Base-by-base conservation (phyloP, 2,797 vertebrate genomes). In the Lacerta viridis region DNA sequence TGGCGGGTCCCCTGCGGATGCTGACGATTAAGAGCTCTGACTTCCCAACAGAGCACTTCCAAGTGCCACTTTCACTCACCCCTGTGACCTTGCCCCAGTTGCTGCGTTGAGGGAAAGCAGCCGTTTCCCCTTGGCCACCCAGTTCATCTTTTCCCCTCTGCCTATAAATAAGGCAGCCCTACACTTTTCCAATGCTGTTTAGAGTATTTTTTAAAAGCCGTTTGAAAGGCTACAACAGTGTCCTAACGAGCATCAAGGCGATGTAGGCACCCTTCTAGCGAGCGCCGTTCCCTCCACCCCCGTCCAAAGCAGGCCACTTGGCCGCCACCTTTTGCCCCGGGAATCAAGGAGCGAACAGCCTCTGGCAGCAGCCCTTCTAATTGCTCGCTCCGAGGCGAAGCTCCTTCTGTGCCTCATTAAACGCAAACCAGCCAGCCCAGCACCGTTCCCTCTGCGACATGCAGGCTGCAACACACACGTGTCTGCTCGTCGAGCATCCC, bases 121-220 rank as follows among this genome's bases (percentile, higher is more conserved):
- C 80, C 88, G 86, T 87, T 87, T 93, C 17, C 9, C 81, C 72
- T 5, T 78, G 90, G 82, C 85, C 79, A 68, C 83, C 86, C 91
- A 68, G 72, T 79, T 17, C 59, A 39, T 55, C 85, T 86, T 81
- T 80, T 86, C 85, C 50, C 50, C 50, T 75, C 85, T 75, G 68
- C 83, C 80, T 23, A 75, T 87, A 91, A 91, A 90, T 91, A 90
- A 84, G 79, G 61, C 88, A 77, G 68, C n/a, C 18, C 27, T 50
- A 86, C 15, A 84, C 86, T 0, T 69, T 1, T 69, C 39, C 91
- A 90, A 92, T 78, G 68, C 89, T 89, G 90, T 88, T 83, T 59
- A 83, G 82, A 79, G 15, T 0, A 9, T 55, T 5, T 88, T 88
- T 89, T 83, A 95, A 91, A 94, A 83, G 87, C 80, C 88, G 20